Evolutionary conservation across 1,140 invertebrate species (phyloP), one percentile per base, ranked within the genome.

Genomic region (Chironomus tepperi): DNA sequence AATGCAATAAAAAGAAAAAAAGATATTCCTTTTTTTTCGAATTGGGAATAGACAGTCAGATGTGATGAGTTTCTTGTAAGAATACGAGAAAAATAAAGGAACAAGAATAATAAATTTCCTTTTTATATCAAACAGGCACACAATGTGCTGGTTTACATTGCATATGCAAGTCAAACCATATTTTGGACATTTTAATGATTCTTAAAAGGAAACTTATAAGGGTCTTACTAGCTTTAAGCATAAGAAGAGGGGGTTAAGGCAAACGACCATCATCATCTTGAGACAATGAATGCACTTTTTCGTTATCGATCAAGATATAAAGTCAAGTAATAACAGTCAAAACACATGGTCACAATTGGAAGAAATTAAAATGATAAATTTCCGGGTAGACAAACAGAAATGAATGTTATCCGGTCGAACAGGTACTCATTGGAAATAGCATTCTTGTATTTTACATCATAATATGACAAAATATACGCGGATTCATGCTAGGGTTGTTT

Each of bases 291-390:
- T 34, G 24, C 24, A 34, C 24, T 34, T 34, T 34, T 34, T n/a
- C n/a, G n/a, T n/a, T n/a, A n/a, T n/a, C n/a, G n/a, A 34, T 34
- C 24, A 34, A 34, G 24, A 34, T 34, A 34, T 34, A 34, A 5
- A 34, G 24, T 34, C 24, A 34, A 34, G 24, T 34, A 34, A 34
- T 34, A 34, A 34, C 24, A 34, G 24, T 34, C 24, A 34, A 57
- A 57, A 57, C 47, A 57, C 47, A 57, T 57, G 47, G 47, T 57
- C 47, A 57, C n/a, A 15, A 57, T 57, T 12, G 47, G 15, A 12
- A 15, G 8, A 47, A 57, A 57, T 57, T n/a, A 57, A 57, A 57
- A 70, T 70, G 65, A 70, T 21, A 70, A 70, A 70, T 70, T 70
- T 70, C 65, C 47, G 47, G 47, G 24, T 8, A 57, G 10, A 57